Base-by-base conservation (phyloP, 2,888 invertebrate species). In the Digitonthophagus gazella region DNA sequence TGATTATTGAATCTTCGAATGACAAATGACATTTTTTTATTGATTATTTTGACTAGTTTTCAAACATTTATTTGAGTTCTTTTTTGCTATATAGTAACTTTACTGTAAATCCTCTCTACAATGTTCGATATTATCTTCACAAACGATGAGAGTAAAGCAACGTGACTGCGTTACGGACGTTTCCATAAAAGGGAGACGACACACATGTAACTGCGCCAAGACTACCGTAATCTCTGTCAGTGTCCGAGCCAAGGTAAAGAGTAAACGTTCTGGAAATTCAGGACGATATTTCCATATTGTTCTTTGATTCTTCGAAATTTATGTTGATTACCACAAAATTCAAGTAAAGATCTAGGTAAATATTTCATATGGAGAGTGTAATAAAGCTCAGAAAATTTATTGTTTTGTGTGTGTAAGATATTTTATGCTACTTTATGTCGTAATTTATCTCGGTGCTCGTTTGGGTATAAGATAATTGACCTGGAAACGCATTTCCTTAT, bases 151-250 rank as follows among this genome's bases (percentile, higher is more conserved):
- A 44, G 28, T 44, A 11, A 44, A 44, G 28, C 28, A 44, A 44
- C 28, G 28, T 3, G 3, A 3, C 28, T 44, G 28, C 28, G 28
- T 44, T 44, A 44, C 28, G 28, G 28, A 44, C 28, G 3, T 44
- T 44, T 11, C 28, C 28, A 44, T 44, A 44, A 44, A 44, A 44
- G 28, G 28, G 28, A 70, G 18, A 72, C 71, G 28, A 58, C 65
- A 69, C 66, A 67, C 69, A 66, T 70, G 56, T 68, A 58, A 69
- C 63, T 63, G 67, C 70, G 65, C 67, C 44, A 16, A 22, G 66
- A 44, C 28, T 67, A 64, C 61, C 61, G 56, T 44, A 66, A 69
- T 64, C 54, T 19, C 18, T 57, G 16, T 20, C n/a, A 54, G 56
- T 61, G 61, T 61, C 61, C 61, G 28, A 44, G 6, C 28, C 28